Evolutionary conservation across 37 sponge, comb jelly and placozoan genomes (phyloP), one percentile per base, ranked within the genome.

Genomic region (Beroe forskalii): DNA sequence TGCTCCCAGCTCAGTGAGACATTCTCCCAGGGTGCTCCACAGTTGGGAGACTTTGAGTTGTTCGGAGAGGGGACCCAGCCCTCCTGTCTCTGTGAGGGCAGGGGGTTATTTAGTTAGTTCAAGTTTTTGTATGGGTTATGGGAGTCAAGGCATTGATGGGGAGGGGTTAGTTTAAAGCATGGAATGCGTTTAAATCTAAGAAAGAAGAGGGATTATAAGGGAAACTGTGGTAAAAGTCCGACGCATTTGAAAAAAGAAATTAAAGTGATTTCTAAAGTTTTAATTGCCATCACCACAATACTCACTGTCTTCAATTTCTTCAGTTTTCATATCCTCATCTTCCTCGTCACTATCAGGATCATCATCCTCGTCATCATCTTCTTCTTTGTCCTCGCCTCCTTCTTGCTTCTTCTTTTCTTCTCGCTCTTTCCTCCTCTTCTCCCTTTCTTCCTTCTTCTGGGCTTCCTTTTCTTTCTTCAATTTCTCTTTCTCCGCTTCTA

Each of bases 21-120:
- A 96, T 23, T 93, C 91, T 33, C 97, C 95, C 61, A 98, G 92
- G 24, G 64, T 67, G 23, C 22, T 41, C 99, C 99, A 98, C 40
- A 98, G 91, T 33, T 93, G 92, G 12, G 94, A 93, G 92, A 98
- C 76, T 55, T 95, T 93, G 64, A 98, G 89, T 62, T 94, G 95
- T 41, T 75, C 43, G 36, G 94, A 93, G 61, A 98, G 92, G 3
- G 86, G 55, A 23, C 86, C 86, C 55, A 80, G 86, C 0, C 86
- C 86, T 4, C 86, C 44, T 1, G 86, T 80, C 22, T 80, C 86
- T 80, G 86, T n/a, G 31, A 24, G 28, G 12, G 30, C 2, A 2
- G 38, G 30, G 14, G 19, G 75, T 72, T 27, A 24, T 25, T 25
- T 66, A 25, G 20, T 6, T 27, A 24, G 8, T 66, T 66, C n/a